Evolutionary conservation across 2,888 invertebrate genomes (phyloP), one percentile per base, ranked within the genome.

Genomic region (Pollenia angustigena): DNA sequence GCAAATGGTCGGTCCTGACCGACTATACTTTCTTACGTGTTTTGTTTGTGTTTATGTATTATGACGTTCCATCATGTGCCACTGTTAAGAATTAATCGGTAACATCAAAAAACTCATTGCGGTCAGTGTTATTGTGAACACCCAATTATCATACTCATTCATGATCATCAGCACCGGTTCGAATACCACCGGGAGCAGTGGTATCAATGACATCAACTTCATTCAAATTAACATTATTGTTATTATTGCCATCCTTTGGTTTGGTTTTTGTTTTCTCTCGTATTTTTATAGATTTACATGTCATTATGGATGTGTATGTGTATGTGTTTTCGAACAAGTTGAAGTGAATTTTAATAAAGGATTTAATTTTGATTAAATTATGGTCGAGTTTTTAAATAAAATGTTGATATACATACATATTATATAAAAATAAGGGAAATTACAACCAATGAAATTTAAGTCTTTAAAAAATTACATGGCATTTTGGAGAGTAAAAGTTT

Each of bases 101-200:
- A 84, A 52, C 78, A 84, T 87, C 84, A 87, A 87, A 87, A 87
- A 78, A 87, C 84, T 84, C 87, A 87, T 87, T 87, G 87, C 78
- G 87, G 87, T 87, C 84, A 87, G 87, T 32, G 1, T 84, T 84
- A 81, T 81, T 79, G 81, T 84, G 81, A 87, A 87, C 84, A 76
- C 76, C 62, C 84, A 84, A 87, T 87, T 87, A 87, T 87, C 81
- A 81, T 72, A 54, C 76, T 64, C 82, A 86, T 86, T 32, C 32
- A 23, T 23, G 23, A 23, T 23, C 23, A 64, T 72, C 52, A 72
- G 48, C 64, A 60, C 50, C 56, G 32, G 32, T 32, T 6, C 6
- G 6, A 32, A 32, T 6, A 75, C 62, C 69, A 69, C 58, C 23
- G 68, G 80, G 32, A 32, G 52, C 78, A 23, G 58, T 48, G 79